These are phyloP conservation scores for Neoarius graeffei DNA, from an alignment of 2,113 vertebrate genomes.

Conservation along the genomic window DNA sequence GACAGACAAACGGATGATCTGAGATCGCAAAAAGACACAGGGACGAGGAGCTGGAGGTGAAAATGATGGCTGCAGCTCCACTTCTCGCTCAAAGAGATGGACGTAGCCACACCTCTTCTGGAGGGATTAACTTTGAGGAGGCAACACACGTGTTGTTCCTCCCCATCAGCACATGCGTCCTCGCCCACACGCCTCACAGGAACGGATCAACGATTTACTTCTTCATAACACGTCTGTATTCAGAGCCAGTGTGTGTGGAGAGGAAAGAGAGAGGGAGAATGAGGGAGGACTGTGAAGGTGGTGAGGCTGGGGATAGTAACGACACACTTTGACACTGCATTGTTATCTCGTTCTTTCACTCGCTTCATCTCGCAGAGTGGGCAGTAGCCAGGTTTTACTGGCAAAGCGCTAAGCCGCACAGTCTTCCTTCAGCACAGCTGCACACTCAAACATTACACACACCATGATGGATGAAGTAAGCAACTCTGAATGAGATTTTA, in stretches of 20 bases:
- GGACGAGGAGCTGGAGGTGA: conserved; percentile 53
- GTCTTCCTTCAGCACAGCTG: neutral
- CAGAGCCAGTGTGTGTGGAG: neutral
- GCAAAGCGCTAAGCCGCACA: neutral
- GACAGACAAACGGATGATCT: conserved; percentile 7
- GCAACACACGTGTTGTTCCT: conserved; percentile 52
- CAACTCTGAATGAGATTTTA: neutral
- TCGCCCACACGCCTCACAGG: conserved; percentile 27
- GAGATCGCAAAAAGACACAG: neutral
- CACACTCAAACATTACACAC: neutral
- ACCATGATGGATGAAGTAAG: conserved; percentile 7
- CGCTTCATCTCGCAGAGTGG: neutral
- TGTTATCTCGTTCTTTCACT: conserved; percentile 21
- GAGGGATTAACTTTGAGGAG: conserved; percentile 73
- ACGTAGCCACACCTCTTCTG: conserved; percentile 72
- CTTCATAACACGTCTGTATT: conserved; percentile 53
- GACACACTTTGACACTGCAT: conserved; percentile 55
- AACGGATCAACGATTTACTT: conserved; percentile 60
- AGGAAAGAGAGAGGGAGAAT: conserved; percentile 38
- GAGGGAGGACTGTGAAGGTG: conserved; percentile 50
- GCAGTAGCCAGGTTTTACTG: neutral
- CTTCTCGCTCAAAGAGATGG: conserved; percentile 14
- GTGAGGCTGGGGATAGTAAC: conserved; percentile 48
- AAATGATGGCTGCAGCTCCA: conserved; percentile 38
- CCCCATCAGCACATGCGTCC: conserved; percentile 40